phyloP scores from a whole-genome alignment of 2,888 invertebrate genomes.

The Tromatobia lineatoria region DNA sequence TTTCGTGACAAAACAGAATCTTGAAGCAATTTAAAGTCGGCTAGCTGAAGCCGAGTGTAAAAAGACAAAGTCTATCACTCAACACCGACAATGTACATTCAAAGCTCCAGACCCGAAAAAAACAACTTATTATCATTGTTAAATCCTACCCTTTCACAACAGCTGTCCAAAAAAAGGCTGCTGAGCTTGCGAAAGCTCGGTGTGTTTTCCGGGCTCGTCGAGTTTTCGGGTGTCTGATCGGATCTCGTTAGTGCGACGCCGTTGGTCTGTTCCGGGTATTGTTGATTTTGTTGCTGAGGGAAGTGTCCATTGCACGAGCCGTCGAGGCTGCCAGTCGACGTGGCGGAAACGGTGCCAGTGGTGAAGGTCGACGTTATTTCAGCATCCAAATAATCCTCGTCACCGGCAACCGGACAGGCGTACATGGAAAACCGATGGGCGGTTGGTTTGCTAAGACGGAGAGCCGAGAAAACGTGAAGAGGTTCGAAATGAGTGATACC shows the following conservation, averaged over 20 bases:
- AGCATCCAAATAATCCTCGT: constrained; percentile 85
- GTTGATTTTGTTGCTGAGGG: constrained; percentile 27
- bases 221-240: constrained; percentile 77
- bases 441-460: constrained; percentile 89
- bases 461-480: constrained; percentile 90
- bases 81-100: constrained; percentile 18
- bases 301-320: constrained; percentile 74
- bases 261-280: constrained; percentile 71
- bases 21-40: background rate
- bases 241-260: constrained; percentile 77
- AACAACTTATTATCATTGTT: constrained; percentile 45
- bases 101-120: constrained; percentile 1
- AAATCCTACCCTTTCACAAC: constrained; percentile 76
- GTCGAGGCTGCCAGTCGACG: constrained; percentile 84
- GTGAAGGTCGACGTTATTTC: constrained; percentile 79
- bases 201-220: constrained; percentile 86
- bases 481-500: constrained; percentile 92
- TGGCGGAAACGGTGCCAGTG: constrained; percentile 77
- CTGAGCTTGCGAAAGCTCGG: constrained; percentile 87
- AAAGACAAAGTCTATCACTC: constrained; percentile 33
- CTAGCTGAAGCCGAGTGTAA: constrained; percentile 9
- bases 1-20: background rate
- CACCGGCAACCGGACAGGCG: constrained; percentile 87
- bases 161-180: constrained; percentile 77
- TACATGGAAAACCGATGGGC: constrained; percentile 90